These are phyloP conservation scores for Prunella himalayana DNA, from an alignment of 2,113 vertebrate species.

Conservation along the genomic window DNA sequence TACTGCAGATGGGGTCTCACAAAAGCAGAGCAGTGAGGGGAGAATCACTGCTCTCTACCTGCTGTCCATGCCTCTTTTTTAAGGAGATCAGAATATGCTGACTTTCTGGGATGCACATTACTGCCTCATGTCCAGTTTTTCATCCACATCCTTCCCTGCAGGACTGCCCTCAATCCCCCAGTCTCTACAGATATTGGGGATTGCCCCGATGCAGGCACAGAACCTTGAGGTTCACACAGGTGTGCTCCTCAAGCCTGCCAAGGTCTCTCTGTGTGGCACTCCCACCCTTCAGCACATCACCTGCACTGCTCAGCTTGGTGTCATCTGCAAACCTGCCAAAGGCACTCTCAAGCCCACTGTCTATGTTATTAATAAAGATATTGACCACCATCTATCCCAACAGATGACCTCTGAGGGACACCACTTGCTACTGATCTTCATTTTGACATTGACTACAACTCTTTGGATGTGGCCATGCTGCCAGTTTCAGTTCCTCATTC, in stretches of 20 bases:
- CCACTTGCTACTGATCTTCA: neutral
- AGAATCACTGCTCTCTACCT: neutral
- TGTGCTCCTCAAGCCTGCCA: neutral
- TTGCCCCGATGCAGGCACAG: fast-evolving
- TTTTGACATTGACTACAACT: neutral
- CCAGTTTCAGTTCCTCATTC: neutral
- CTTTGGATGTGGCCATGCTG: neutral
- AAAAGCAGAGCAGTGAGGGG: fast-evolving
- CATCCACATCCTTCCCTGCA: neutral
- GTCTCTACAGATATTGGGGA: fast-evolving
- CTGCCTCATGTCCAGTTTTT: neutral
- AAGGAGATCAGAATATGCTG: neutral
- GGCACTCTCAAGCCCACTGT: neutral
- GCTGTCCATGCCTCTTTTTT: neutral
- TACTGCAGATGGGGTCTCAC: neutral
- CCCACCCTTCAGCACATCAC: neutral
- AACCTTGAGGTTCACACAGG: neutral
- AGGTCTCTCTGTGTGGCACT: neutral
- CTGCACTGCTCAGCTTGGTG: neutral
- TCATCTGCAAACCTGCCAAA: neutral
- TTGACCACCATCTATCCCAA: neutral
- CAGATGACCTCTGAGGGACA: neutral
- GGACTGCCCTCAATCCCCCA: neutral
- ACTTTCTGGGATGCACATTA: neutral
- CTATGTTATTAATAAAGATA: neutral